phyloP scores from a whole-genome alignment of 2,113 vertebrate species.

The Illadopsis cleaveri region DNA sequence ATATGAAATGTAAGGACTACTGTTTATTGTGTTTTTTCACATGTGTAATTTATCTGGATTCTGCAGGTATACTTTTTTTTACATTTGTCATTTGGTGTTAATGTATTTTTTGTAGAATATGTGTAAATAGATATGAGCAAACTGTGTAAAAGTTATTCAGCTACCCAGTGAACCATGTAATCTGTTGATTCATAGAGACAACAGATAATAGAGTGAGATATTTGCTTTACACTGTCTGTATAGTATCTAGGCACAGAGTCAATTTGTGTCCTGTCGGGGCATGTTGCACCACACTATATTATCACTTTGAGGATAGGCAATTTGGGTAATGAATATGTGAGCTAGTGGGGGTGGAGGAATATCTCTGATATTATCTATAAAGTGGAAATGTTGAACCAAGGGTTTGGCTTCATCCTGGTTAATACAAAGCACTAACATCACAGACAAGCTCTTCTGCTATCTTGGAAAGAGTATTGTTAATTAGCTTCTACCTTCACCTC shows the following conservation, averaged over 20 bases:
- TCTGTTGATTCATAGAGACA: conserved; percentile 83
- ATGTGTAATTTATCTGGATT: conserved; percentile 49
- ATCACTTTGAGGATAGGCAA: conserved; percentile 77
- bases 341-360: conserved; percentile 66
- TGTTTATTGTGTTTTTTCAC: conserved; percentile 32
- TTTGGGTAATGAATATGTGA: conserved; percentile 82
- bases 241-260: conserved; percentile 74
- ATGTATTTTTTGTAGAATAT: conserved; percentile 77
- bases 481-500: conserved; percentile 60
- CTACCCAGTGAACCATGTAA: conserved; percentile 82
- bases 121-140: conserved; percentile 83
- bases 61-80: conserved; percentile 35
- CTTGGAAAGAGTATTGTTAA: conserved; percentile 65
- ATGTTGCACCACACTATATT: conserved; percentile 80
- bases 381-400: conserved; percentile 66
- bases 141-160: conserved; percentile 84
- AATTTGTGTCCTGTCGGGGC: conserved; percentile 80
- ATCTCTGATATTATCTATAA: conserved; percentile 59
- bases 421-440: conserved; percentile 57
- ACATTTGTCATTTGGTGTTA: conserved; percentile 74
- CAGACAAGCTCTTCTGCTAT: conserved; percentile 23
- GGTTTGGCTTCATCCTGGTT: conserved; percentile 54
- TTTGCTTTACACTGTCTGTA: conserved; percentile 75
- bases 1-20: not conserved
- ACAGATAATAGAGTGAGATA: conserved; percentile 86